These are phyloP conservation scores for Ascidia mentula DNA, from an alignment of 23 tunicate species.

Conservation along the genomic window DNA sequence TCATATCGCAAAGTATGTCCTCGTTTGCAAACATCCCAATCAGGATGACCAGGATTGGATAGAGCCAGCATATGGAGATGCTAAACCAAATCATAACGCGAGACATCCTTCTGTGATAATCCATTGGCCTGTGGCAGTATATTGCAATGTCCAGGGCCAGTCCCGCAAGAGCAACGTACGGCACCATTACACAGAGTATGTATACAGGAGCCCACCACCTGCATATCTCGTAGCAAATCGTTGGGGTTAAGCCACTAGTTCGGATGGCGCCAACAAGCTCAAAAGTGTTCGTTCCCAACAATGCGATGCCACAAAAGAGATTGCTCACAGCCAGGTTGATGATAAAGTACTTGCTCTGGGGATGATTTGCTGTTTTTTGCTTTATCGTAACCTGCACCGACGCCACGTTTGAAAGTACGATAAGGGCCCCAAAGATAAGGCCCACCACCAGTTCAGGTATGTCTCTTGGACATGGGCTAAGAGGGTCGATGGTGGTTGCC, in stretches of 20 bases:
- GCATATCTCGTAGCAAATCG: slow-evolving; percentile 16
- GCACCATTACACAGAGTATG: slow-evolving; percentile 51
- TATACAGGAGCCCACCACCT: slow-evolving; percentile 34
- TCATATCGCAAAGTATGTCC: slow-evolving; percentile 43
- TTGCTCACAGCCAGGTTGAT: slow-evolving; percentile 67
- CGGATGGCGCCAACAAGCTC: background rate
- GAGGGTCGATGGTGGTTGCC: slow-evolving; percentile 1
- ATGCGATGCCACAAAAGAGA: slow-evolving; percentile 57
- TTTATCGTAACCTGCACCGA: slow-evolving; percentile 20
- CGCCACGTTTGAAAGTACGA: slow-evolving; percentile 40
- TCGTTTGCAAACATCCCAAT: background rate
- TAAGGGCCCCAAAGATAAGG: slow-evolving; percentile 19
- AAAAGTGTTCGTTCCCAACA: slow-evolving; percentile 28
- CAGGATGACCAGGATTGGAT: slow-evolving; percentile 37
- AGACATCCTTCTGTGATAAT: slow-evolving; percentile 66
- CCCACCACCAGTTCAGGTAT: slow-evolving; percentile 29
- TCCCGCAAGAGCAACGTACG: slow-evolving; percentile 63
- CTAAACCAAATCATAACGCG: slow-evolving; percentile 1
- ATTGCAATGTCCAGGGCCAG: slow-evolving; percentile 72
- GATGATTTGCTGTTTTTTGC: slow-evolving; percentile 32
- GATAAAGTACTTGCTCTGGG: slow-evolving; percentile 51
- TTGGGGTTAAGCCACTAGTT: background rate
- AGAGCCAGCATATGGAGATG: slow-evolving; percentile 41
- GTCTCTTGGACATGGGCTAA: slow-evolving; percentile 37
- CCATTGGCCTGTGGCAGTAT: slow-evolving; percentile 71